Conservation (phyloP, 2,797 vertebrate genomes). For the Anguilla megastoma region DNA sequence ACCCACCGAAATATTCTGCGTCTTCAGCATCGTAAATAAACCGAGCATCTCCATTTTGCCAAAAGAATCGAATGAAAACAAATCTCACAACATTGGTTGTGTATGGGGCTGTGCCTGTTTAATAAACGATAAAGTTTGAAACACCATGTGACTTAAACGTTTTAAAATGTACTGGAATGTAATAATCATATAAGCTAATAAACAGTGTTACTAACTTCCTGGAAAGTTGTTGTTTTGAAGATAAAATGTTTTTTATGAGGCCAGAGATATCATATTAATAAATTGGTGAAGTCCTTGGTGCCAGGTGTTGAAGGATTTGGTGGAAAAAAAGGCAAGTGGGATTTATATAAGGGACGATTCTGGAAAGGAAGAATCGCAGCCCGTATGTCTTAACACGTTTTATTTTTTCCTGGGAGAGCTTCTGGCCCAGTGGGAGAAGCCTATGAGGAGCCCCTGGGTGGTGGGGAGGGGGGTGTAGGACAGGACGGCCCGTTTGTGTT, state of each 20-base stretch:
- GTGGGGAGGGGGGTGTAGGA: neutral
- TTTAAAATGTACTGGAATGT: neutral
- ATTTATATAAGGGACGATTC: conserved; percentile 12
- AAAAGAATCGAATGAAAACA: neutral
- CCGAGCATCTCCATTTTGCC: neutral
- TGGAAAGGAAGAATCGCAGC: conserved; percentile 7
- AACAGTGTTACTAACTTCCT: neutral
- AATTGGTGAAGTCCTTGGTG: neutral
- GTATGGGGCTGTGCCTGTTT: neutral
- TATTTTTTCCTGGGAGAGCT: conserved; percentile 31
- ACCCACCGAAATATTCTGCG: neutral
- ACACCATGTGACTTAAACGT: neutral
- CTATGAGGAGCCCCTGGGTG: conserved; percentile 11
- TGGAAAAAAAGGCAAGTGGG: conserved; percentile 5
- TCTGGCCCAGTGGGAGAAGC: neutral
- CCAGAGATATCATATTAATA: neutral
- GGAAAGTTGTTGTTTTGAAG: neutral
- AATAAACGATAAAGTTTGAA: neutral
- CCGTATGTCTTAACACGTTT: conserved; percentile 24
- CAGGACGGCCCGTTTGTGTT: neutral
- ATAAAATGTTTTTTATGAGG: neutral
- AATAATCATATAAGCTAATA: no score
- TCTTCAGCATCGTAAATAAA: neutral
- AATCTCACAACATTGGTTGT: neutral
- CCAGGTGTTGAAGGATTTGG: neutral